Evolutionary conservation across 2,888 invertebrate genomes (phyloP), one percentile per base, ranked within the genome.

Genomic region (Zeuzera pyrina): DNA sequence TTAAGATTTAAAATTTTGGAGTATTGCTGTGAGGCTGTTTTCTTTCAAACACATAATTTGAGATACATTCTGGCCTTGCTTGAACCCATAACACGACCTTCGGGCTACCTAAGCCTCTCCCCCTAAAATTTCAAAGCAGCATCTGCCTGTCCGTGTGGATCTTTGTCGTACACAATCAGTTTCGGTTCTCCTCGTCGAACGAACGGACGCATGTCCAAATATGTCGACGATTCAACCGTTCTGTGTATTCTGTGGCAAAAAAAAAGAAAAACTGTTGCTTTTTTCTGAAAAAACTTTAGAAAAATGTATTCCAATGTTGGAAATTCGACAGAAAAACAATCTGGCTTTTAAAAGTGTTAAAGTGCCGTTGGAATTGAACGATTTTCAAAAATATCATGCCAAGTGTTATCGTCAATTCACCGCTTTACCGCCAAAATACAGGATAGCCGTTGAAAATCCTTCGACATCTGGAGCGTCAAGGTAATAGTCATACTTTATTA

Each of bases 271-370:
- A 26, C 11, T 26, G 1, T 2, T 26, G 19, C 19, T 19, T 19
- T 19, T 19, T 19, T 19, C 19, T 19, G 19, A 19, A 19, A 19
- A 19, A 19, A 26, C 26, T 26, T 1, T 26, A 26, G n/a, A 26
- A 26, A 26, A 26, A 26, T 26, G 26, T 26, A 26, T 11, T 13
- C 11, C 26, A 10, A 3, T 13, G 11, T 26, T 13, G 2, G 26
- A 26, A 11, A 26, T 26, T 26, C 26, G 26, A 26, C 26, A 26
- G 19, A 26, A 26, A 26, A 26, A 26, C 11, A 26, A 26, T 26
- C 11, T 26, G 11, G 7, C 11, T 2, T 2, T 26, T 7, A 26
- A 26, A 26, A 10, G 3, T 26, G 26, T 11, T 26, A 26, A 26
- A 26, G 26, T 26, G 26, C 26, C 26, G 26, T 26, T 26, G 13